Evolutionary conservation across 2,888 invertebrate species (phyloP), one percentile per base, ranked within the genome.

Genomic region (Andrena minutula): DNA sequence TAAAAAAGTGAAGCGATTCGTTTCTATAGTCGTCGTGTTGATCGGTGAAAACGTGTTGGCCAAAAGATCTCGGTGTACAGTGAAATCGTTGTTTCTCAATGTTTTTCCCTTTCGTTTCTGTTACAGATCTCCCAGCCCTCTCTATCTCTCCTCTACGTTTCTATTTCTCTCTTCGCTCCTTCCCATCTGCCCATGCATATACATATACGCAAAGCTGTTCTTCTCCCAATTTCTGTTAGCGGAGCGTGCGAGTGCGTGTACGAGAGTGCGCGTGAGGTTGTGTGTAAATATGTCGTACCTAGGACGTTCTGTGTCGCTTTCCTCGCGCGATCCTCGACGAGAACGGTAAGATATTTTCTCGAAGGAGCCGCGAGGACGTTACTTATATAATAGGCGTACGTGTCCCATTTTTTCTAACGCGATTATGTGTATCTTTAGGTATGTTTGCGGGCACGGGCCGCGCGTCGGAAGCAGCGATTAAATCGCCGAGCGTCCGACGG

Each of bases 1-100:
- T 51, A 49, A 73, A 65, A 32, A 73, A 26, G 26, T 35, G 61
- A 30, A 64, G 69, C 68, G 56, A 65, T 75, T 69, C 47, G 68
- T 79, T 75, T 80, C 64, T 66, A 47, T 3, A 80, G 74, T 82
- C 75, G 79, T 83, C 79, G 77, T 77, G 79, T 77, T 68, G 82
- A 87, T 87, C 87, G 84, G 79, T 79, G 86, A 85, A 87, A 90
- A 88, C 89, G 90, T 89, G 89, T 89, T 89, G 92, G 90, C 89
- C 89, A 86, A 90, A 89, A 91, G 91, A 92, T 92, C 92, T 93
- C 93, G 90, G 92, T 92, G 92, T 92, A 92, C 91, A 92, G 91
- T 89, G 84, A 91, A 90, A 84, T 89, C 87, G 85, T 89, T 89
- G 84, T 84, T 86, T 86, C 87, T 84, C 70, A 77, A 68, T 70